Base-by-base conservation (phyloP, 2,113 vertebrate species). In the Rhineura floridana region DNA sequence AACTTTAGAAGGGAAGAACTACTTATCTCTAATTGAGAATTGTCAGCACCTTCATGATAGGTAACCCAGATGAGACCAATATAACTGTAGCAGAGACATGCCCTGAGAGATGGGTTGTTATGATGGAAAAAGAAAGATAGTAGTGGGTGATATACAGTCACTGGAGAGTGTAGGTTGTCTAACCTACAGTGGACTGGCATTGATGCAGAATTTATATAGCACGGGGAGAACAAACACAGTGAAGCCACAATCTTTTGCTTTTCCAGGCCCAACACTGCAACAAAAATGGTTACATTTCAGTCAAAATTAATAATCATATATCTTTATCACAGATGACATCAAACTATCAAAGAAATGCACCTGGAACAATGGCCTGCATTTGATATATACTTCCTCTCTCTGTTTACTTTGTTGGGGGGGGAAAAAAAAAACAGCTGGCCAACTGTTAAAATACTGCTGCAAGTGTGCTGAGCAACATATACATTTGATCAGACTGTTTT, bases 271-370 rank as follows among this genome's bases (percentile, higher is more conserved):
- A 83, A 46, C 91, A 13, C 69, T 86, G 39, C 88, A 83, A 91
- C 83, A 62, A 19, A 77, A 25, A 46, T 21, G 33, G 4, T 36
- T 91, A 78, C 6, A 55, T 44, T 59, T 59, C 23, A 13, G 15
- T 85, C 83, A 39, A 62, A 36, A 62, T 25, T 33, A 73, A 55
- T 52, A 19, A n/a, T 23, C 50, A 30, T 50, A n/a, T 48, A 81
- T 13, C 36, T 73, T 82, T 85, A 12, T 75, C 23, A 62, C 13
- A 59, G 52, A 59, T 75, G 48, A 73, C 44, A 59, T 55, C 39
- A 73, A 87, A 90, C 3, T 36, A 39, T 93, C 90, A 92, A 92
- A 96, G 55, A 91, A 77, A 87, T 19, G 11, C 50, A 89, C 84
- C 90, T 93, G 87, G 65, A 84, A 83, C 81, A 55, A 77, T 25